phyloP scores from a whole-genome alignment of 2,113 vertebrate genomes.

The Collichthys lucidus region DNA sequence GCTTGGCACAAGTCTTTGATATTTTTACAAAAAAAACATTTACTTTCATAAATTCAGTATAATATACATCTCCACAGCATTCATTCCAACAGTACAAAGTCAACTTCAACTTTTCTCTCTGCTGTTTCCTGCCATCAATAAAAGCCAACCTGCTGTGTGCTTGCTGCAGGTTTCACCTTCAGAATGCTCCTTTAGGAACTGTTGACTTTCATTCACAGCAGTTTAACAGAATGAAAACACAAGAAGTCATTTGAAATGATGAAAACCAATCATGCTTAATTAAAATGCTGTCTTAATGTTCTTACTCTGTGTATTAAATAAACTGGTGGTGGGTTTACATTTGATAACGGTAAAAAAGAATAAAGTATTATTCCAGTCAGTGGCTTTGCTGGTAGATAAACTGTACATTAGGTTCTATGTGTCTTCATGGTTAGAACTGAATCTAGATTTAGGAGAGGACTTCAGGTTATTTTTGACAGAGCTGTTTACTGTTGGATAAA shows the following conservation, averaged over 20 bases:
- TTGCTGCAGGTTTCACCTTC: no score
- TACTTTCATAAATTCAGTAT: background rate
- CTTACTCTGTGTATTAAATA: background rate
- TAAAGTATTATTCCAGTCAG: background rate
- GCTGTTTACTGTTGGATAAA: no score
- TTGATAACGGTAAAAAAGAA: background rate
- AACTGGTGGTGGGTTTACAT: slow-evolving; percentile 6
- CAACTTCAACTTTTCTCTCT: background rate
- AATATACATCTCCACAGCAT: background rate
- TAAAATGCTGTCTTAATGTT: no score
- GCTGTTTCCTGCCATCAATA: background rate
- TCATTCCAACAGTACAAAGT: background rate
- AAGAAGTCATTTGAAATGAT: background rate
- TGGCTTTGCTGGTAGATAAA: background rate
- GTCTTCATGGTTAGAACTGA: no score
- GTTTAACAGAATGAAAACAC: background rate
- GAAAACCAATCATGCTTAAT: no score
- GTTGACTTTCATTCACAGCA: background rate
- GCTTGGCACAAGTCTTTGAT: background rate
- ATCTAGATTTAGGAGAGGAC: no score
- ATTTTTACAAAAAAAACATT: background rate
- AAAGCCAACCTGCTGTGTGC: background rate
- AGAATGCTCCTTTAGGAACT: background rate
- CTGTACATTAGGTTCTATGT: no score
- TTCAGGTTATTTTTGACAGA: no score